A percentile compares a stretch with the other conserved stretches of the same genome.
phyloP scores from a whole-genome alignment of 2,797 vertebrate species.

The Rhynchonycteris naso region DNA sequence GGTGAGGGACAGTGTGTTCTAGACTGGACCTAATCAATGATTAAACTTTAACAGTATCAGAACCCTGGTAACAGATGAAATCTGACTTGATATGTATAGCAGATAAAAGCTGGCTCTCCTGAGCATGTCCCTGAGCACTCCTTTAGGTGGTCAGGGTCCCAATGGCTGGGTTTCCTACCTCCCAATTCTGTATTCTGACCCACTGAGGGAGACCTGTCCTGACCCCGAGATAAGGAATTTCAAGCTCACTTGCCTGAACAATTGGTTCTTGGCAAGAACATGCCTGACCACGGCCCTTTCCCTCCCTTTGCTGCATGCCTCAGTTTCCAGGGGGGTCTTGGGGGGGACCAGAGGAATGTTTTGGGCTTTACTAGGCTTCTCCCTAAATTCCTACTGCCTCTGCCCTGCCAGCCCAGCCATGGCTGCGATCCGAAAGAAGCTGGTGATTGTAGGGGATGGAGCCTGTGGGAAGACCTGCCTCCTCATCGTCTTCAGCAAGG shows the following conservation, averaged over 20 bases:
- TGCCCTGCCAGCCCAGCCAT: conserved; percentile 87
- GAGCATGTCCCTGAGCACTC: neutral
- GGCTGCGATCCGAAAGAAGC: conserved; percentile 98
- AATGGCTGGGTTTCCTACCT: neutral
- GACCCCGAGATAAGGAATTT: conserved; percentile 15
- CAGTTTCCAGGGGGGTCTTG: neutral
- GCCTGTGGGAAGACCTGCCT: conserved; percentile 98
- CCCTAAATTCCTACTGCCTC: neutral
- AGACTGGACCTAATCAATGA: neutral
- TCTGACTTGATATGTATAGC: neutral
- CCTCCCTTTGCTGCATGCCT: neutral
- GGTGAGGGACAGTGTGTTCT: neutral
- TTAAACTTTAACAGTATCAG: neutral
- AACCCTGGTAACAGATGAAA: neutral
- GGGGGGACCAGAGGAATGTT: neutral
- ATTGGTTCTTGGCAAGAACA: conserved; percentile 21
- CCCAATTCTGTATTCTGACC: neutral
- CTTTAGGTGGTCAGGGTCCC: neutral
- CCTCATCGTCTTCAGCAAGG: conserved; percentile 98
- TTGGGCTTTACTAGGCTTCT: neutral
- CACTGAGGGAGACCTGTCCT: neutral
- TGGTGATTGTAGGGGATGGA: conserved; percentile 98
- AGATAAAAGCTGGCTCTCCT: neutral
- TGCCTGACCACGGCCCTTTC: neutral
- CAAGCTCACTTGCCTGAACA: neutral